These are phyloP conservation scores for Andrena dorsata DNA, from an alignment of 2,888 invertebrate species.

Conservation along the genomic window DNA sequence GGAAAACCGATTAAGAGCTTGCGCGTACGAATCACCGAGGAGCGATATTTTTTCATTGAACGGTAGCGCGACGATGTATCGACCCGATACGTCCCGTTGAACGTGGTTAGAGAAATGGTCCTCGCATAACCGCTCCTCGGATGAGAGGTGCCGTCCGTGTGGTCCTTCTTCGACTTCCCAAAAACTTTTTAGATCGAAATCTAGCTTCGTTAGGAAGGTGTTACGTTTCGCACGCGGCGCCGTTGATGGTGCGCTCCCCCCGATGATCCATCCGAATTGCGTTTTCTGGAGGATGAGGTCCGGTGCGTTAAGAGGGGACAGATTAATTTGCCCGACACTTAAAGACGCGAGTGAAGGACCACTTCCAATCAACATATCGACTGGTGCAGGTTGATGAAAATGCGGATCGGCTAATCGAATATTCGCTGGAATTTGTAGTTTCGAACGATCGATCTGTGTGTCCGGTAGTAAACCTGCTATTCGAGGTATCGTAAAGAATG, in stretches of 20 bases:
- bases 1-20: neutral
- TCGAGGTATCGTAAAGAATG: neutral
- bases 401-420: neutral
- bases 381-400: neutral
- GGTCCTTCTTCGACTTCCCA: conserved; percentile 17
- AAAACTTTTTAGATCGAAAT: neutral
- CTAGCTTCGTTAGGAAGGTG: neutral
- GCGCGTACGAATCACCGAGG: neutral
- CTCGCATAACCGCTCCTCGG: neutral
- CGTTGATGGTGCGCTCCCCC: neutral
- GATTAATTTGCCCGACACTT: neutral
- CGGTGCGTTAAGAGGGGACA: neutral
- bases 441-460: neutral
- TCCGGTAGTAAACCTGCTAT: neutral
- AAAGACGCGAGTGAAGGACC: neutral
- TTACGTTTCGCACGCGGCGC: neutral
- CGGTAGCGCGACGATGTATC: neutral
- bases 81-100: neutral
- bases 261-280: conserved; percentile 20
- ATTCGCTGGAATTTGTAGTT: neutral
- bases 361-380: conserved; percentile 14
- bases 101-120: neutral
- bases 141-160: neutral
- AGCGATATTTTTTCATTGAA: neutral
- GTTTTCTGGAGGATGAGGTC: conserved; percentile 3